Evolutionary conservation across 2,113 vertebrate genomes (phyloP), one percentile per base, ranked within the genome.

Genomic region (Epinephelus lanceolatus): DNA sequence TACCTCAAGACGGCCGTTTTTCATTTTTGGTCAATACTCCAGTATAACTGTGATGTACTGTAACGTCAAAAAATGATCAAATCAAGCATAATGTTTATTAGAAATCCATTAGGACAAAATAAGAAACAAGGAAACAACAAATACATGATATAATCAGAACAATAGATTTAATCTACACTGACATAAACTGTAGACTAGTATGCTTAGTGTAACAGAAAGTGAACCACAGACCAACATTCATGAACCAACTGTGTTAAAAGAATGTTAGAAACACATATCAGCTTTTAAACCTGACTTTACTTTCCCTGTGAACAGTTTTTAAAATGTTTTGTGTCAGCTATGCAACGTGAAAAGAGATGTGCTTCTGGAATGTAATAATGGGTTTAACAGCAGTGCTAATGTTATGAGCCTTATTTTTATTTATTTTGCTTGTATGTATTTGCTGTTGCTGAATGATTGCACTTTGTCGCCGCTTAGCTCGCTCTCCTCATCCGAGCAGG

Each of bases 241-340:
- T 78, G 33, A 65, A 63, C 42, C 37, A 80, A 63, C 49, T 78
- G 47, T 63, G 21, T 65, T 78, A n/a, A 65, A 76, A 8, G 25
- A 78, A 87, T 53, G 60, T 65, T 52, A 71, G 60, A 57, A 71
- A 71, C 18, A 83, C 74, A 78, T 63, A 83, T 86, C 71, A 88
- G 56, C 53, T 78, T 78, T 53, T 25, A 37, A 37, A 37, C 33
- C 6, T 37, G 33, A 37, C 33, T 37, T 37, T 37, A 37, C 6
- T 37, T 37, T 37, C 61, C 53, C 27, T 30, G 77, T 81, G 53
- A 52, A 71, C 17, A 52, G 10, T 77, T 85, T 80, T 86, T 61
- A 45, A 74, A 66, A 84, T 80, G 65, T 87, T 86, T 89, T 86
- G 89, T 92, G 91, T 92, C 89, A 83, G 90, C 94, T 95, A 94